A percentile compares a stretch with the other conserved stretches of the same genome.
Conservation (phyloP, 2,888 invertebrate species). For the Aphidoletes aphidimyza region DNA sequence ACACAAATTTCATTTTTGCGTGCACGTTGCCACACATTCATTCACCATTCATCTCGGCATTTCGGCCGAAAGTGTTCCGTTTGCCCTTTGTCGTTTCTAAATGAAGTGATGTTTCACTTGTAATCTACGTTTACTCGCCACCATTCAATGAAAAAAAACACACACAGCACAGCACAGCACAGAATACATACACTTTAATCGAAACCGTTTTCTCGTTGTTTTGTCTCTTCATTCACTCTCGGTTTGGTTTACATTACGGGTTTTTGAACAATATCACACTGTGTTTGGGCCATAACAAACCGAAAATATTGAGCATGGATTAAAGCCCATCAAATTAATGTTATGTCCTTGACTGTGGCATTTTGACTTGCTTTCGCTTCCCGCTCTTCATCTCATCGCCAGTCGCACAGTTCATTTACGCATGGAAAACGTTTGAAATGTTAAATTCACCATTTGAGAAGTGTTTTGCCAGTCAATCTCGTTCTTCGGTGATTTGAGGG, state of each 20-base stretch:
- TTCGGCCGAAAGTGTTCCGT: background rate
- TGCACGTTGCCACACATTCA: too few relatives aligned
- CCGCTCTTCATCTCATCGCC: too few relatives aligned
- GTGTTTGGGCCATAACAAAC: background rate
- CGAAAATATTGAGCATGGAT: conserved; percentile 50
- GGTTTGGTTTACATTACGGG: background rate
- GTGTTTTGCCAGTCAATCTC: conserved; percentile 11
- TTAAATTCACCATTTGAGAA: background rate
- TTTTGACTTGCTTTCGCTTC: too few relatives aligned
- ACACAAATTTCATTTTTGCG: conserved; percentile 10
- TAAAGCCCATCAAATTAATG: conserved; percentile 56
- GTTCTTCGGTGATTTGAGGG: background rate
- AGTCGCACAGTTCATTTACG: conserved; percentile 41
- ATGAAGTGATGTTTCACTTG: conserved; percentile 46
- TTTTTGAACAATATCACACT: background rate
- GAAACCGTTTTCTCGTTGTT: background rate
- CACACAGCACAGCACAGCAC: too few relatives aligned
- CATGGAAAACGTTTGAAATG: too few relatives aligned
- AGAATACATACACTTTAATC: conserved; percentile 2
- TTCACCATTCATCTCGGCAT: conserved; percentile 9
- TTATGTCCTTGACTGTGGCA: conserved; percentile 54
- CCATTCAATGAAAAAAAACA: too few relatives aligned
- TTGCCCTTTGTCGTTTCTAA: background rate
- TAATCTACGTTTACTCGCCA: background rate
- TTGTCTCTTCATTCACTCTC: background rate